Evolutionary conservation across 2,113 vertebrate species (phyloP).

Genomic region (Dolichotis patagonum): DNA sequence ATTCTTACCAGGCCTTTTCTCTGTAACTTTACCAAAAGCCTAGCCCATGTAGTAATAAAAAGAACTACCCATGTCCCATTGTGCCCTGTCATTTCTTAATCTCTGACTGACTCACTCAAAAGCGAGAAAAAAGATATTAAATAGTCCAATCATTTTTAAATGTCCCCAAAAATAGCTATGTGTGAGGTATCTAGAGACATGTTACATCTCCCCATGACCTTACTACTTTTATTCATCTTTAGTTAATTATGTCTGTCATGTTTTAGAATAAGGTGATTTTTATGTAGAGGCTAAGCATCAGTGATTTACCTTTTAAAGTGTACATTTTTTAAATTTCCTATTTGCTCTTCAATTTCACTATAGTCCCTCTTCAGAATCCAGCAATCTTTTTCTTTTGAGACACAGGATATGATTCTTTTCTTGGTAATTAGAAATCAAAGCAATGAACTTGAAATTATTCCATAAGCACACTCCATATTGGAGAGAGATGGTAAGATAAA

Average conservation of each 20-base stretch:
- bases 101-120: not conserved
- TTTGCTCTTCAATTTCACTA: not conserved
- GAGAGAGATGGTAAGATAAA: not conserved
- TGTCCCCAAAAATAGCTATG: slow-evolving; percentile 12
- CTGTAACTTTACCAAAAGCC: not conserved
- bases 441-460: slow-evolving; percentile 17
- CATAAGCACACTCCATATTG: not conserved
- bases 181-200: not conserved
- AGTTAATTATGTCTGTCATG: not conserved
- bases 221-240: not conserved
- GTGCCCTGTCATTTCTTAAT: slow-evolving; percentile 5
- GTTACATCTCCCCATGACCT: not conserved
- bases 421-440: slow-evolving; percentile 27
- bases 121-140: slow-evolving; percentile 8
- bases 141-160: slow-evolving; percentile 23
- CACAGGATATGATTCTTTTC: not conserved
- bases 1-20: not conserved
- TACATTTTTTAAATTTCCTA: not conserved
- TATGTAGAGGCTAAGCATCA: not conserved
- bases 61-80: not conserved
- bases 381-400: not conserved
- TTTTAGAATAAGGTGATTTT: slow-evolving; percentile 22
- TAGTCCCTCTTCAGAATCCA: not conserved
- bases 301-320: slow-evolving; percentile 39
- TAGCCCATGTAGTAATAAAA: not conserved